Base-by-base conservation (phyloP, 2,113 vertebrate species). In the Xiphias gladius region DNA sequence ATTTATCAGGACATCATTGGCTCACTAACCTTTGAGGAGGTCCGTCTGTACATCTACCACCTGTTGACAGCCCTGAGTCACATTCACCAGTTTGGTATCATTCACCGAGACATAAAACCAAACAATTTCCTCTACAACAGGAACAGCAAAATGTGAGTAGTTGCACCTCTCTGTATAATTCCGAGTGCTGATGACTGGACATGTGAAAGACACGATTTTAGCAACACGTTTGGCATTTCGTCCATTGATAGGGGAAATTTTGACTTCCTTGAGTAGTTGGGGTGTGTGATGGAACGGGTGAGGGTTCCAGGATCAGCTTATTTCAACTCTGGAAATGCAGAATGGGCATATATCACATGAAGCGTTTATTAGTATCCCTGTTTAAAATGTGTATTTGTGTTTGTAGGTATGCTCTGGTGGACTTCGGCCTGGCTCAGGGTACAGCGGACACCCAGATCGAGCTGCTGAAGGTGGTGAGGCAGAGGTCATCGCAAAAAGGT, bases 391-490 rank as follows among this genome's bases (percentile, higher is more conserved):
- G 22, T 37, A 2, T 55, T 5, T 20, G 0, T 54, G 7, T 65
- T 12, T 76, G 16, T 70, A 99, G 98, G 93, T 99, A 97, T 43
- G 96, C 98, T 2, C 95, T 99, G 80, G 97, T 99, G 91, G 98
- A 99, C 94, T 99, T 99, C 61, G 98, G 98, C 90, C 95, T 99
- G 89, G 98, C 97, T 61, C 98, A 99, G 94, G 98, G 98, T 86
- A 97, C 97, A 16, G 92, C 93, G 17, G 96, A 99, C 91, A 99
- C 97, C 0, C 95, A 96, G 95, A 96, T 99, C 39, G 96, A 99
- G 64, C 95, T 99, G 58, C 96, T 99, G 75, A 99, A 96, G 96
- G 95, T 97, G 88, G 93, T 96, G 75, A 96, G 93, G 48, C 92
- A 95, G 71, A 96, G 95, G 90, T 46, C 93, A n/a, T 90, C 88